A percentile compares a stretch with the other conserved stretches of the same genome.
These are phyloP conservation scores for Cordylochernes scorpioides DNA, from an alignment of 2,888 invertebrate species.

Conservation along the genomic window DNA sequence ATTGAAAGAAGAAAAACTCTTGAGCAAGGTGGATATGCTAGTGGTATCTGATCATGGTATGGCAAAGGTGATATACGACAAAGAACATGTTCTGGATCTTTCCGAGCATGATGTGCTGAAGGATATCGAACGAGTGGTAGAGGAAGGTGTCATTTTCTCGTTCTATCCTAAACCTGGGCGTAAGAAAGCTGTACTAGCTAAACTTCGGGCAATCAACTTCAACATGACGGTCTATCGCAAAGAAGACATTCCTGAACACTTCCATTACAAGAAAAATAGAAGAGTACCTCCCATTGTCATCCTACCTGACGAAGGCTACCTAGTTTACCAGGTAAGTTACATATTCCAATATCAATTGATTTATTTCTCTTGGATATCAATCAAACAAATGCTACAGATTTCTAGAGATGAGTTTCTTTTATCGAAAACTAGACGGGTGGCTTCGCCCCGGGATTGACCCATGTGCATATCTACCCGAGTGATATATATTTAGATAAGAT, in stretches of 20 bases:
- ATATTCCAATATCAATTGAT: not conserved
- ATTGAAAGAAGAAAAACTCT: not conserved
- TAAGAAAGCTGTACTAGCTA: conserved; percentile 1
- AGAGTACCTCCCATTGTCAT: conserved; percentile 34
- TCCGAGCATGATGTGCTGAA: conserved; percentile 3
- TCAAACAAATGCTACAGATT: no score
- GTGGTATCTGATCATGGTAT: conserved; percentile 20
- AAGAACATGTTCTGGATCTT: conserved; percentile 2
- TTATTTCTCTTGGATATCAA: no score
- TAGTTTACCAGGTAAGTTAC: conserved; percentile 16
- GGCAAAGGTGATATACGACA: conserved; percentile 11
- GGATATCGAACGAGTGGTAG: conserved; percentile 1
- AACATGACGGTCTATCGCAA: conserved; percentile 29
- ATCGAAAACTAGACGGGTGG: no score
- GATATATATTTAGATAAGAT: no score
- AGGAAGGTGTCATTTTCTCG: conserved; percentile 1
- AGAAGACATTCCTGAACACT: conserved; percentile 31
- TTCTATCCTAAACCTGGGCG: conserved; percentile 2
- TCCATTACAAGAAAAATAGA: conserved; percentile 33
- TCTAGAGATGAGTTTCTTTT: no score
- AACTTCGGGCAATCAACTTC: conserved; percentile 1
- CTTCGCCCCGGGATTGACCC: no score
- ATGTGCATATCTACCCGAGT: no score
- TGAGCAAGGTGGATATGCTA: conserved; percentile 15
- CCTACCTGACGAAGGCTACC: conserved; percentile 33